Evolutionary conservation across 2,888 invertebrate genomes (phyloP).

Genomic region (Pachycephus smyrnensis): DNA sequence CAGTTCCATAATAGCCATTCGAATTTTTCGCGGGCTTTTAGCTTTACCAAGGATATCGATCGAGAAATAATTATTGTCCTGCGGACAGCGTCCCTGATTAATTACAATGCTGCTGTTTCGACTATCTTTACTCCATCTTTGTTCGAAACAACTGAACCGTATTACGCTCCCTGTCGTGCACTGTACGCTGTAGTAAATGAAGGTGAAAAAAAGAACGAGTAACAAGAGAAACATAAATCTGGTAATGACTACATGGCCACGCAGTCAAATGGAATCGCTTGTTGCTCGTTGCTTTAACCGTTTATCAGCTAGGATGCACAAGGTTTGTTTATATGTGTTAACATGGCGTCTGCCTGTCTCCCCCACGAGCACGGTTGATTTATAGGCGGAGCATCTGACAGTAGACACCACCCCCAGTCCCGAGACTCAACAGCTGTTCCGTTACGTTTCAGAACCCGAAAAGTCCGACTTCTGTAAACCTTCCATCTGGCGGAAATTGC

Average conservation of each 20-base stretch:
- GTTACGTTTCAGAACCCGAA: constrained; percentile 12
- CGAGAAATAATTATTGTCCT: background rate
- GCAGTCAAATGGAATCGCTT: constrained; percentile 28
- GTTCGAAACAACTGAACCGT: background rate
- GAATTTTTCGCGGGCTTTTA: background rate
- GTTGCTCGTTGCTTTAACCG: constrained; percentile 48
- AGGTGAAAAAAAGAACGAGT: background rate
- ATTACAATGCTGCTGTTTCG: background rate
- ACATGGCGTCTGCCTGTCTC: constrained; percentile 64
- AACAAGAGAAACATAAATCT: background rate
- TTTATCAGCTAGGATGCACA: constrained; percentile 55
- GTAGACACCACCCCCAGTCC: constrained; percentile 55
- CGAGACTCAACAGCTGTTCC: constrained; percentile 30
- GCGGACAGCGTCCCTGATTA: background rate
- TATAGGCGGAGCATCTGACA: constrained; percentile 67
- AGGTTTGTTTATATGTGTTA: constrained; percentile 64
- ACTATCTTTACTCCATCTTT: background rate
- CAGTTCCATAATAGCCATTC: background rate
- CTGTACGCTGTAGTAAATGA: background rate
- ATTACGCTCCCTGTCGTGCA: background rate
- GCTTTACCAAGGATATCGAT: background rate
- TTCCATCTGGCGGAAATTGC: background rate
- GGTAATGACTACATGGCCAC: background rate
- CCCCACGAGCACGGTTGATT: constrained; percentile 58
- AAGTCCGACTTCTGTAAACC: background rate